Base-by-base conservation (phyloP, 1,140 invertebrate genomes). In the Reticulitermes speratus region DNA sequence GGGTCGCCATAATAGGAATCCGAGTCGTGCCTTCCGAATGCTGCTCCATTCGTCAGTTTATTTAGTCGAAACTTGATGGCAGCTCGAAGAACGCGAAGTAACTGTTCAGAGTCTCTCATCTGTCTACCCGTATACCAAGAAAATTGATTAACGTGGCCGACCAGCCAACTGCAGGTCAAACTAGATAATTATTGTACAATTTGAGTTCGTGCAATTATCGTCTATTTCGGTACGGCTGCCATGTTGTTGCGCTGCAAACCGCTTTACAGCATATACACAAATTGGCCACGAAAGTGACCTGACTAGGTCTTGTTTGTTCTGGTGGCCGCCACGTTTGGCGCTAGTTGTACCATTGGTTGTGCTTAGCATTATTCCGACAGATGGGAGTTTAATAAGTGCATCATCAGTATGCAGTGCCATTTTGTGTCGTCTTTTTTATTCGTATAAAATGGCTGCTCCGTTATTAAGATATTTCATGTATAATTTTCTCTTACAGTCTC, bases 401-500 rank as follows among this genome's bases (percentile, higher is more conserved):
- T 75, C 65, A 30, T 75, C 65, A 75, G 65, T 30, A 30, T n/a
- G 65, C 65, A 30, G 65, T 75, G 65, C n/a, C 65, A 75, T 75
- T 75, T 75, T 75, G 65, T n/a, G 12, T 30, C 65, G 30, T 75
- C 65, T 30, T 75, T 75, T 75, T 75, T 75, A 25, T 75, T 14
- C 65, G n/a, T 30, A 75, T 25, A 30, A 75, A 75, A 75, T 75
- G 25, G 65, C 5, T 30, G 65, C 25, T 30, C 65, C 65, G 65
- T 75, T 75, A 75, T 75, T 23, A 30, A 75, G 65, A 75, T 30
- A 30, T 75, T 55, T 75, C 65, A 14, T 75, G n/a, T 75, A 75
- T 30, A 75, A 75, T 75, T 75, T 75, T 75, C 65, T 75, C 65
- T 30, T 75, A 30, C 65, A 75, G n/a, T 75, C n/a, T n/a, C 65